Percentiles rank a stretch among this genome's conserved stretches.
Conservation (phyloP, 2,113 vertebrate species). For the Condylura cristata region DNA sequence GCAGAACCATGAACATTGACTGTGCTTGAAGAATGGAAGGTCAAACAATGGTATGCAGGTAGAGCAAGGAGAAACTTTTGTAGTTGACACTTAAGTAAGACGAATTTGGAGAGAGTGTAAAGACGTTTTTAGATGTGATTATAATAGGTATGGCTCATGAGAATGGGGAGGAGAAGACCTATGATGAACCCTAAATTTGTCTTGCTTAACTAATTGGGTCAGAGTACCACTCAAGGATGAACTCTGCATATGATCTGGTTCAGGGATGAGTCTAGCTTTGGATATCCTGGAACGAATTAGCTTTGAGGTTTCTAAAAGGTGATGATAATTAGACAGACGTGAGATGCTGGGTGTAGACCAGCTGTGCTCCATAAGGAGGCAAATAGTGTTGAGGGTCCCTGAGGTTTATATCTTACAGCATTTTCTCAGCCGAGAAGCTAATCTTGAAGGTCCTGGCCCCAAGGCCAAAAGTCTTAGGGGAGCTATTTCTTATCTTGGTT, state of each 20-base stretch:
- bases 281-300: too few relatives aligned
- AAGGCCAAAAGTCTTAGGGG: background rate
- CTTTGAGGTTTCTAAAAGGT: background rate
- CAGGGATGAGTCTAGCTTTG: background rate
- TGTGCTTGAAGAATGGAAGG: background rate
- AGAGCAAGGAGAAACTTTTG: too few relatives aligned
- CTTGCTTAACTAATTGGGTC: background rate
- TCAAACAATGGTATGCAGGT: background rate
- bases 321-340: background rate
- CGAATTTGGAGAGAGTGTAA: background rate
- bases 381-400: background rate
- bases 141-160: background rate
- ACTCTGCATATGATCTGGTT: background rate
- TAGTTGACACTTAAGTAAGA: background rate
- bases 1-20: background rate
- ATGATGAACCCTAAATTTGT: background rate
- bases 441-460: background rate
- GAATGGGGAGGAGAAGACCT: background rate
- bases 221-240: background rate
- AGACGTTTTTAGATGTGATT: background rate
- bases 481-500: background rate
- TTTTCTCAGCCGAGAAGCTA: background rate
- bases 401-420: background rate
- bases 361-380: background rate
- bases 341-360: too few relatives aligned